phyloP scores from a whole-genome alignment of 2,113 vertebrate genomes.

The Charina bottae region DNA sequence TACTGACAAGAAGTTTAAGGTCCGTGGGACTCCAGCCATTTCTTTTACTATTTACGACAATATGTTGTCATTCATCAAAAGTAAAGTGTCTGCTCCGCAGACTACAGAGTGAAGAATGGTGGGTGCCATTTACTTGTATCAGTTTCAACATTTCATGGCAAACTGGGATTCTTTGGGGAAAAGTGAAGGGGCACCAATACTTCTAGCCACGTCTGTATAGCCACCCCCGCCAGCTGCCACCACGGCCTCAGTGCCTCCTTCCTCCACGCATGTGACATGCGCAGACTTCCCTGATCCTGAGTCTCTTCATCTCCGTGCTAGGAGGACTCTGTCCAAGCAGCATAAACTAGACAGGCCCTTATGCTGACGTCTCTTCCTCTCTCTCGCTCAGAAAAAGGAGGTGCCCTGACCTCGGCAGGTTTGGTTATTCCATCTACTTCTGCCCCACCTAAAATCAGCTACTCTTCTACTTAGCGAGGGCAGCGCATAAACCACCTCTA shows the following conservation, averaged over 20 bases:
- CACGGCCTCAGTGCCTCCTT: not conserved
- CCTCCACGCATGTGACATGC: not conserved
- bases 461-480: no score
- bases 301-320: not conserved
- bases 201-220: not conserved
- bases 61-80: not conserved
- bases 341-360: not conserved
- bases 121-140: not conserved
- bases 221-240: no score
- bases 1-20: no score
- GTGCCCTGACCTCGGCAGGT: no score
- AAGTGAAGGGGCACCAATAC: not conserved
- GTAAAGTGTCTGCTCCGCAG: not conserved
- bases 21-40: not conserved
- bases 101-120: not conserved
- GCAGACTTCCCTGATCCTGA: not conserved
- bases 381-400: not conserved
- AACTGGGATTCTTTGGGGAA: not conserved
- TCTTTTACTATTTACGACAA: not conserved
- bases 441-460: not conserved
- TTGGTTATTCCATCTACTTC: not conserved
- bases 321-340: not conserved
- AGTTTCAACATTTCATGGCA: not conserved
- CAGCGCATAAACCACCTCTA: not conserved
- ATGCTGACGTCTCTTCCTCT: not conserved